A percentile compares a stretch with the other conserved stretches of the same genome.
Evolutionary conservation across 2,888 invertebrate genomes (phyloP).

Genomic region (Ariolimax columbianus): DNA sequence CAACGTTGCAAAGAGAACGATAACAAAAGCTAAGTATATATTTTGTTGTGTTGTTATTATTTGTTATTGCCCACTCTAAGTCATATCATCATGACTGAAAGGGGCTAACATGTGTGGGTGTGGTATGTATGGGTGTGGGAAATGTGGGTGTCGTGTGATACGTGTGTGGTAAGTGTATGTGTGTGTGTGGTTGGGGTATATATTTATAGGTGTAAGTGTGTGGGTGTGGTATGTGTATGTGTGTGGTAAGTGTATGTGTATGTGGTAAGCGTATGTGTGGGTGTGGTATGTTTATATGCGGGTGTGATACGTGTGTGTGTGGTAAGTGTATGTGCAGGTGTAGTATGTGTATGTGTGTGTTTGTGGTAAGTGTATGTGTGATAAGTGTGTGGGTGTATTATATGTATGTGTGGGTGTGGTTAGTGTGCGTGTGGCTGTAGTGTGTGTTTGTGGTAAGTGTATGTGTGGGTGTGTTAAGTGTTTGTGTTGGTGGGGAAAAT

Average conservation of each 20-base stretch:
- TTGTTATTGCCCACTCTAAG: no score
- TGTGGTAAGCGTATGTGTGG: background rate
- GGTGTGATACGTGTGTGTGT: background rate
- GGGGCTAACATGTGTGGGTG: no score
- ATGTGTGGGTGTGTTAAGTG: no score
- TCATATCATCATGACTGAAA: no score
- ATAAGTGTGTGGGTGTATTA: background rate
- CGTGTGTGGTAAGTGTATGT: no score
- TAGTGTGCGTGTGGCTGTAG: background rate
- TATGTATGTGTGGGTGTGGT: background rate
- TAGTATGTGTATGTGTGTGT: background rate
- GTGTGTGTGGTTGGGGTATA: background rate
- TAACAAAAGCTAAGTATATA: no score
- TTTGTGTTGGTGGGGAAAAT: no score
- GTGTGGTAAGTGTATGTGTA: background rate
- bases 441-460: background rate
- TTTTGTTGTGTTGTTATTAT: no score
- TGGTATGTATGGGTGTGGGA: no score
- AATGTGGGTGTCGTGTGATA: background rate
- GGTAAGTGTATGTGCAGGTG: background rate
- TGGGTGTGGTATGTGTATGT: background rate
- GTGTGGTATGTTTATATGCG: background rate
- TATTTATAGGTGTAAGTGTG: background rate
- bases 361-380: background rate
- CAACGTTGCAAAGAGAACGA: no score